phyloP scores from a whole-genome alignment of 1,140 invertebrate genomes.

The Pristionchus pacificus region DNA sequence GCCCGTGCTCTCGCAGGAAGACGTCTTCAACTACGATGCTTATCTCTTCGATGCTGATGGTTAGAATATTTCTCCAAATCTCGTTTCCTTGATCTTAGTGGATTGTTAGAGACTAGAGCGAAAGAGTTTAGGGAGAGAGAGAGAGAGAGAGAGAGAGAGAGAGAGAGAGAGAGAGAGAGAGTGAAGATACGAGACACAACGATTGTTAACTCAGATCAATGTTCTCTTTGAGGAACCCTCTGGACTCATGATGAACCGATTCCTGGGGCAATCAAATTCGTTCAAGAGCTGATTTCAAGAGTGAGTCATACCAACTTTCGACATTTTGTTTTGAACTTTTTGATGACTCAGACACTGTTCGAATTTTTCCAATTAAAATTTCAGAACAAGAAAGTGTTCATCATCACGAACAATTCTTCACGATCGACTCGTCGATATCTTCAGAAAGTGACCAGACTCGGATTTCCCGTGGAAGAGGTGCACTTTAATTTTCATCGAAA shows the following conservation, averaged over 20 bases:
- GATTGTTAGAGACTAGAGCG: no score
- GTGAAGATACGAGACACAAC: no score
- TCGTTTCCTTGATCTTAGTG: no score
- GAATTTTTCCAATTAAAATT: no score
- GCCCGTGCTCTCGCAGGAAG: no score
- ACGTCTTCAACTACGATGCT: slow-evolving; percentile 31
- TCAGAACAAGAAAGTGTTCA: slow-evolving; percentile 76
- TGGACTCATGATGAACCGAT: slow-evolving; percentile 74
- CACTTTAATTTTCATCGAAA: not conserved
- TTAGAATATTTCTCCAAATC: not conserved
- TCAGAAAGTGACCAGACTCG: slow-evolving; percentile 71
- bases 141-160: no score
- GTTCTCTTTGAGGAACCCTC: slow-evolving; percentile 63
- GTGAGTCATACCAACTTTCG: slow-evolving; percentile 46
- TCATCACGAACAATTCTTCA: slow-evolving; percentile 88
- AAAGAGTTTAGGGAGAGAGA: no score
- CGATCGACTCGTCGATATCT: slow-evolving; percentile 76
- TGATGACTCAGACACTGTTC: not conserved
- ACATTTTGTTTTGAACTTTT: no score
- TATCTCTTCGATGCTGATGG: slow-evolving; percentile 62
- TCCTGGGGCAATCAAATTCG: slow-evolving; percentile 68
- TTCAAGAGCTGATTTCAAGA: slow-evolving; percentile 69
- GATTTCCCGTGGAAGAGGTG: slow-evolving; percentile 62
- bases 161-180: no score
- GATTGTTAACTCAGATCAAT: no score